Evolutionary conservation across 2,888 invertebrate species (phyloP).

Genomic region (Cistogaster globosa): DNA sequence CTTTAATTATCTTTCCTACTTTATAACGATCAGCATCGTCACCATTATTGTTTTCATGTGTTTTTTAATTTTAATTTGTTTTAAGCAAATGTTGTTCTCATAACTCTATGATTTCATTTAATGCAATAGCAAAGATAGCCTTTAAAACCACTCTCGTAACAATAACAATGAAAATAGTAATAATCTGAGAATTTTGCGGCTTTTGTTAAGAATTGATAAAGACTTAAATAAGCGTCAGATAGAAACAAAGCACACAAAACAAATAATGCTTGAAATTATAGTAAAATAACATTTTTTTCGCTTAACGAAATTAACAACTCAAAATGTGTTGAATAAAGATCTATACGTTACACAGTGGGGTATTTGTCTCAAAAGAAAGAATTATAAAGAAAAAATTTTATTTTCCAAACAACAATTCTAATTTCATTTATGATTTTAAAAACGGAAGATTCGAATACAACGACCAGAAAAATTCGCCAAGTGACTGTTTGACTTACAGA

Average conservation of each 20-base stretch:
- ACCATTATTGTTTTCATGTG: slow-evolving; percentile 6
- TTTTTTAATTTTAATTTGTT: not conserved
- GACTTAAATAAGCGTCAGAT: slow-evolving; percentile 14
- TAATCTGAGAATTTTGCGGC: slow-evolving; percentile 70
- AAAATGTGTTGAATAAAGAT: slow-evolving; percentile 11
- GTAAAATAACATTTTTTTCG: slow-evolving; percentile 34
- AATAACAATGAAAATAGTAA: slow-evolving; percentile 34
- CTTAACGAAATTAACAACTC: slow-evolving; percentile 34
- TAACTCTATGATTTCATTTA: slow-evolving; percentile 41
- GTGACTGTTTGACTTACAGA: too few species aligned
- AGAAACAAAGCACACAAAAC: slow-evolving; percentile 1
- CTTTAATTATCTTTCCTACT: slow-evolving; percentile 45
- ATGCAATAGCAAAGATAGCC: slow-evolving; percentile 13
- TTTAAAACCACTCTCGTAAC: slow-evolving; percentile 17
- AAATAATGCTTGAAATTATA: slow-evolving; percentile 48
- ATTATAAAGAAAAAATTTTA: too few species aligned
- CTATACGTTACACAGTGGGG: not conserved
- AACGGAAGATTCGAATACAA: too few species aligned
- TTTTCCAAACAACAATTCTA: too few species aligned
- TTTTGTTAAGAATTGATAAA: slow-evolving; percentile 47
- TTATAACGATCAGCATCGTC: slow-evolving; percentile 20
- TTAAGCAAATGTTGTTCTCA: slow-evolving; percentile 23
- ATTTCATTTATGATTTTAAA: too few species aligned
- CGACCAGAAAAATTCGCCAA: too few species aligned
- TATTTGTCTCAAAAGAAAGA: too few species aligned